Conservation (phyloP, 2,888 invertebrate species). For the Nephrotoma flavescens region DNA sequence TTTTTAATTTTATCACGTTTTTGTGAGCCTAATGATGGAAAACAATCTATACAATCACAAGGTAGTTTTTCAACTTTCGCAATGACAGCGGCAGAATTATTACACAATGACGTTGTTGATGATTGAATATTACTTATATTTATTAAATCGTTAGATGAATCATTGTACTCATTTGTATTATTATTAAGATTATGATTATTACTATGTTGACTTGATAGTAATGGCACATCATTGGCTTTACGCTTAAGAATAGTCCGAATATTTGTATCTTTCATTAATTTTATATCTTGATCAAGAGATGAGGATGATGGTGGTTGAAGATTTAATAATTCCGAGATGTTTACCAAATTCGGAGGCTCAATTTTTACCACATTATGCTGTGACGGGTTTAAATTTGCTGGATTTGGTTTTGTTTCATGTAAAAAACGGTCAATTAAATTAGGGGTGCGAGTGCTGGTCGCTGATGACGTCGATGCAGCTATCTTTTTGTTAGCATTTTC, state of each 20-base stretch:
- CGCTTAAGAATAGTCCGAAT: background rate
- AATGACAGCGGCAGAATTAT: background rate
- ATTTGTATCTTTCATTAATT: background rate
- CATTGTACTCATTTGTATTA: background rate
- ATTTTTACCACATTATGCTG: background rate
- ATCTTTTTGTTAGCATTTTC: background rate
- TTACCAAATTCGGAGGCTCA: background rate
- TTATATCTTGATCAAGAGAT: background rate
- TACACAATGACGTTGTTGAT: background rate
- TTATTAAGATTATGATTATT: background rate
- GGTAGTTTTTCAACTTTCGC: background rate
- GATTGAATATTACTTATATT: background rate
- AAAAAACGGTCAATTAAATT: background rate
- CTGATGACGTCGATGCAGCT: background rate
- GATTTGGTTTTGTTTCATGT: background rate
- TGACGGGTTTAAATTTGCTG: background rate
- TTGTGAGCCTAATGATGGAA: background rate
- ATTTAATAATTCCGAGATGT: background rate
- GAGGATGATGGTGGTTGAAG: background rate
- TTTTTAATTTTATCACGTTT: background rate
- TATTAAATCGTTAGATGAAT: background rate
- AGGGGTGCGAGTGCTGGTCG: background rate
- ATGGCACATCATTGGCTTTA: background rate
- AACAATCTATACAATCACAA: slow-evolving; percentile 1
- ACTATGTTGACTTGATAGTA: background rate